phyloP scores from a whole-genome alignment of 2,888 invertebrate genomes.

The Xylota sylvarum region DNA sequence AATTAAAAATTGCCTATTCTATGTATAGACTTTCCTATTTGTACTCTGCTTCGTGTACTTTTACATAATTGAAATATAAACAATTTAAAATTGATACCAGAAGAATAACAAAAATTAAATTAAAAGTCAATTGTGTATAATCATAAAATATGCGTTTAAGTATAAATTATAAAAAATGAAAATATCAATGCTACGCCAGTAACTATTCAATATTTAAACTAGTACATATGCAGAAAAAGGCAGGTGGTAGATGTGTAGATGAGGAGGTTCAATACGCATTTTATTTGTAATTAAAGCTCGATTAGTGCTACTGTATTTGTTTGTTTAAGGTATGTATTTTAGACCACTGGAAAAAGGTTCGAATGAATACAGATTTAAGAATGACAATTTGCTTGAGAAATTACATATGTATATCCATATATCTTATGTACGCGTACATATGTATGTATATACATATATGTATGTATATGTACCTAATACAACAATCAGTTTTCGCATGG shows the following conservation, averaged over 20 bases:
- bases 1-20: constrained; percentile 22
- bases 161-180: constrained; percentile 12
- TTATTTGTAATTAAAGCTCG: constrained; percentile 32
- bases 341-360: constrained; percentile 37
- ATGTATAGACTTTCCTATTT: constrained; percentile 11
- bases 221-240: constrained; percentile 32
- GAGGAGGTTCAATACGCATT: constrained; percentile 41
- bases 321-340: constrained; percentile 10
- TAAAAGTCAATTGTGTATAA: constrained; percentile 16
- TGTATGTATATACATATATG: constrained; percentile 23
- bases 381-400: constrained; percentile 21
- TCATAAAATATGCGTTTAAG: constrained; percentile 15
- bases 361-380: constrained; percentile 40
- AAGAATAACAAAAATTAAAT: constrained; percentile 30
- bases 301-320: constrained; percentile 12
- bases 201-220: constrained; percentile 16
- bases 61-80: constrained; percentile 26
- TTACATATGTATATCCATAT: constrained; percentile 23
- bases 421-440: constrained; percentile 12
- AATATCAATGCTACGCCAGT: constrained; percentile 5
- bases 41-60: constrained; percentile 15
- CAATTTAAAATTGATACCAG: constrained; percentile 24
- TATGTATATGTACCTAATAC: constrained; percentile 19
- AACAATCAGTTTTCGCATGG: constrained; percentile 21
- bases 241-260: constrained; percentile 42